These are phyloP conservation scores for Plutella xylostella DNA, from an alignment of 2,888 invertebrate species.

Conservation along the genomic window DNA sequence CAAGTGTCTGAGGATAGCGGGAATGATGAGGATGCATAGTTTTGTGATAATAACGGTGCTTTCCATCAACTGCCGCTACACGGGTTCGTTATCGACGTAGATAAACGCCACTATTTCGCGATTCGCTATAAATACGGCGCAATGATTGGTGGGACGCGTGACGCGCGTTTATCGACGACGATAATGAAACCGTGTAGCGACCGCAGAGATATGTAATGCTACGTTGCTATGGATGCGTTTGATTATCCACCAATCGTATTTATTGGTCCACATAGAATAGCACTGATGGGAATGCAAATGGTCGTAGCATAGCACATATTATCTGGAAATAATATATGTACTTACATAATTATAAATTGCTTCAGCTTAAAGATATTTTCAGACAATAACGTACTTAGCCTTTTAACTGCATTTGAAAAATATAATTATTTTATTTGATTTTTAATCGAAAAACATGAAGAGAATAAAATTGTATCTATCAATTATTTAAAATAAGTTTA, in stretches of 20 bases:
- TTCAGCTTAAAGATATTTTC: not conserved
- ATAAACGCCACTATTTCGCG: no score
- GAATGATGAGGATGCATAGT: constrained; percentile 46
- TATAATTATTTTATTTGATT: not conserved
- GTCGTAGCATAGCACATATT: not conserved
- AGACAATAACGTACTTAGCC: not conserved
- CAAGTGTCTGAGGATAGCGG: constrained; percentile 62
- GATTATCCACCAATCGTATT: no score
- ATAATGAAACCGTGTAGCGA: not conserved
- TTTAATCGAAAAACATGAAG: not conserved
- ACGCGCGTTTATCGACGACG: not conserved
- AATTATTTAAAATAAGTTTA: not conserved
- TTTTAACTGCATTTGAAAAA: not conserved
- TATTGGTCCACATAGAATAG: no score
- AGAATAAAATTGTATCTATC: not conserved
- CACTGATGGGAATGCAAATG: not conserved
- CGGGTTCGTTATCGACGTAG: no score
- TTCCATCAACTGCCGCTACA: no score
- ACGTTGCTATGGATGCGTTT: no score
- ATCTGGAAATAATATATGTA: no score
- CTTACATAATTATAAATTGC: not conserved
- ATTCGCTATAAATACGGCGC: no score
- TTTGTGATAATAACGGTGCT: not conserved
- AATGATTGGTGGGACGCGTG: not conserved
- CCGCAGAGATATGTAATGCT: not conserved